Evolutionary conservation across 2,113 vertebrate genomes (phyloP).

Genomic region (Archocentrus centrarchus): DNA sequence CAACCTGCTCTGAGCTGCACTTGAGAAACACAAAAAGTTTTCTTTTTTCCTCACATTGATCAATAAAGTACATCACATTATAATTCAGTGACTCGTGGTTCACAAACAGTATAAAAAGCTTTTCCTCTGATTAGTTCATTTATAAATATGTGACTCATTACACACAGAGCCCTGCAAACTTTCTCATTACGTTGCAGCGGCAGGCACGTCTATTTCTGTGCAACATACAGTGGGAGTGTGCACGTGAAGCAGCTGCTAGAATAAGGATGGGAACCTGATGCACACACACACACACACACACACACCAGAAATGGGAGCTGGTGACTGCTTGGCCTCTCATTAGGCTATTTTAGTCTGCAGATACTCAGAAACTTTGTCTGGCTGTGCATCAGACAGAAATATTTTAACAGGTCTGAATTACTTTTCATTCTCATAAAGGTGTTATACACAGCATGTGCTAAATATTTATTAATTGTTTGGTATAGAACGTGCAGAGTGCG

Average conservation of each 20-base stretch:
- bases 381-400: not conserved
- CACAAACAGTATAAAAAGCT: not conserved
- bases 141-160: conserved; percentile 9
- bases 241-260: conserved; percentile 64
- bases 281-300: not conserved
- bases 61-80: not conserved
- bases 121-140: conserved; percentile 16
- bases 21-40: not conserved
- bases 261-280: conserved; percentile 3
- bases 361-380: conserved; percentile 37
- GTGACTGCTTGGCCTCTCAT: conserved; percentile 6
- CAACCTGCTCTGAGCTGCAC: not conserved
- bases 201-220: conserved; percentile 67
- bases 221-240: conserved; percentile 31
- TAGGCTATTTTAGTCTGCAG: conserved; percentile 48
- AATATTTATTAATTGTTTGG: not conserved
- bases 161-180: conserved; percentile 1
- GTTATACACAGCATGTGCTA: not conserved
- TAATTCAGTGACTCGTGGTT: not conserved
- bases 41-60: not conserved
- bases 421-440: not conserved
- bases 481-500: not conserved
- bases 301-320: conserved; percentile 42
- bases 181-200: conserved; percentile 6
- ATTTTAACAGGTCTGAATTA: not conserved